Base-by-base conservation (phyloP, 2,888 invertebrate species). In the Papilio demoleus region DNA sequence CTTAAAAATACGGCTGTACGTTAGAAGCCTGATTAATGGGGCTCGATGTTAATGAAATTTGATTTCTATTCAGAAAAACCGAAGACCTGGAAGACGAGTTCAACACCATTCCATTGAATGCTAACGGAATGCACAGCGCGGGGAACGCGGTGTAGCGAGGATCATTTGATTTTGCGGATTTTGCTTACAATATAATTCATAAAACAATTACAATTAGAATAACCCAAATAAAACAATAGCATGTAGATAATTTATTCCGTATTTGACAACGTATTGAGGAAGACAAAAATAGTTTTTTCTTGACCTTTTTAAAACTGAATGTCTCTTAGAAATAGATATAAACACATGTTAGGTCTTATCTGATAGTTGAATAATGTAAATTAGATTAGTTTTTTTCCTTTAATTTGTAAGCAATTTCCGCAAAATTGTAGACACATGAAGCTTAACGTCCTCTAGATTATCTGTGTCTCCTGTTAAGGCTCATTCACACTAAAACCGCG, bases 51-150 rank as follows among this genome's bases (percentile, higher is more conserved):
- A n/a, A n/a, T 45, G 4, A n/a, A 19, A 2, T 45, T 45, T 45
- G 19, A 9, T 8, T 6, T 62, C 24, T 79, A 73, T 70, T 62
- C 89, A 92, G 92, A 77, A 92, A 92, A 92, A 84, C 83, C 73
- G 92, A 92, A 58, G 92, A 92, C 45, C 73, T 88, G 66, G 92
- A 92, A 45, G 92, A 92, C 60, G 92, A 92, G 74, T 92, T 92
- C 82, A 92, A 92, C 87, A 92, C 92, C 74, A 92, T 92, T 78
- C 92, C 92, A 71, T 82, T 92, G 70, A 92, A 81, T 76, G 84
- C 80, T 60, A 92, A 92, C 79, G 92, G 89, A 24, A 79, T 85
- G 65, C 90, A 90, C 77, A 87, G 84, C 73, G 88, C 90, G 31
- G 91, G 92, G 62, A 92, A 92, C 74, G 92, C 92, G 56, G 92